Percentiles rank a stretch among this genome's conserved stretches.
Evolutionary conservation across 2,113 vertebrate species (phyloP).

Genomic region (Gallinago paraguaiae): DNA sequence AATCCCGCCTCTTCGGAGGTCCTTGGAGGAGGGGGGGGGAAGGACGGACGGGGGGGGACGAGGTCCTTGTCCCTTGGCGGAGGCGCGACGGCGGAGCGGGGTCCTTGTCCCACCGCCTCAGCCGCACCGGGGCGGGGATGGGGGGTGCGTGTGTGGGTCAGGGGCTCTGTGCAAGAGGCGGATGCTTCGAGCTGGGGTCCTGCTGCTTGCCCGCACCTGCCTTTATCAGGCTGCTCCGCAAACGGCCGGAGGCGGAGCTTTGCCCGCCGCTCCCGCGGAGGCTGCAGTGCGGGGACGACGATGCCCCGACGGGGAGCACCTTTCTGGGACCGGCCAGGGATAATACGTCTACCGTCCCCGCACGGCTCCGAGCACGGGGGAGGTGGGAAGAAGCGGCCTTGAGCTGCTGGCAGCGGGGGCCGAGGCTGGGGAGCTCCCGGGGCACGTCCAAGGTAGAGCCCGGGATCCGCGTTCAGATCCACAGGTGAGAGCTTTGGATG

Average conservation of each 20-base stretch:
- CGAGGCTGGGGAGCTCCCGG: background rate
- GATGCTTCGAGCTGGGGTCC: slow-evolving; percentile 10
- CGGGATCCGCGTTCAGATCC: too few species aligned
- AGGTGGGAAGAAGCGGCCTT: background rate
- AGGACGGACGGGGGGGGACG: background rate
- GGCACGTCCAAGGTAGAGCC: background rate
- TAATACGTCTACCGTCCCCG: background rate
- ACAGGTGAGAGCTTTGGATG: background rate
- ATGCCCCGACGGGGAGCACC: background rate
- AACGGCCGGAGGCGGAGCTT: slow-evolving; percentile 50
- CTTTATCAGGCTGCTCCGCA: slow-evolving; percentile 65
- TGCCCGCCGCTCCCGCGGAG: background rate
- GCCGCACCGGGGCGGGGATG: background rate
- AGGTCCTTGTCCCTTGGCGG: background rate
- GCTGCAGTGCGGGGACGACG: background rate
- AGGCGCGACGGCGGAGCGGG: background rate
- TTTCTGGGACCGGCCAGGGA: too few species aligned
- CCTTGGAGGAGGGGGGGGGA: background rate
- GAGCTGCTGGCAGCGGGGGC: background rate
- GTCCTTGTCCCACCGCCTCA: background rate
- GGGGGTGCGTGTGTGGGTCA: background rate
- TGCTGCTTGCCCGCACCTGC: background rate
- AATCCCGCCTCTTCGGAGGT: slow-evolving; percentile 40
- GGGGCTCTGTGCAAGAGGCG: background rate
- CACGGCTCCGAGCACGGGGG: background rate